Evolutionary conservation across 2,797 vertebrate species (phyloP).

Genomic region (Acanthurus lineatus): DNA sequence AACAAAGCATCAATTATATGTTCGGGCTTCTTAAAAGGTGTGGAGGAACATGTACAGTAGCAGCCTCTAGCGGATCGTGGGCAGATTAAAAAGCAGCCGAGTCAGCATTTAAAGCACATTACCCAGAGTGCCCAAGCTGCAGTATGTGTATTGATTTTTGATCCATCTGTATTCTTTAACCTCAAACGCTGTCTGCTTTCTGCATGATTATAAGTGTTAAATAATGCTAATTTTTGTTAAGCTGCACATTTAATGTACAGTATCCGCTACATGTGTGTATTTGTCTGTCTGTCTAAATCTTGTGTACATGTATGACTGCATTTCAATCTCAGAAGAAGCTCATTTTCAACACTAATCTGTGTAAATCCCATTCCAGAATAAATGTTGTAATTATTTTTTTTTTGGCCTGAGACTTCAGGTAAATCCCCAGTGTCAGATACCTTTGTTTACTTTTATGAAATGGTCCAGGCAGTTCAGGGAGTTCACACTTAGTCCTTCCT

Average conservation of each 20-base stretch:
- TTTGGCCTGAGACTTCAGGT: slow-evolving; percentile 64
- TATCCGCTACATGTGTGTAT: slow-evolving; percentile 69
- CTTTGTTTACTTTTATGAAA: slow-evolving; percentile 43
- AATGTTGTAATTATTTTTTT: slow-evolving; percentile 24
- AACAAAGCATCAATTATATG: background rate
- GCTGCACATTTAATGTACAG: slow-evolving; percentile 73
- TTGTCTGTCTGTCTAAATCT: slow-evolving; percentile 71
- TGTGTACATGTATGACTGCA: slow-evolving; percentile 73
- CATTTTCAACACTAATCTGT: slow-evolving; percentile 66
- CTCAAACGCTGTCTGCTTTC: slow-evolving; percentile 76
- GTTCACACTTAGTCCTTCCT: slow-evolving; percentile 63
- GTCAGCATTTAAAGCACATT: slow-evolving; percentile 78
- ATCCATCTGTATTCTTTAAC: slow-evolving; percentile 80
- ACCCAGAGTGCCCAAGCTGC: slow-evolving; percentile 73
- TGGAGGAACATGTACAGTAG: slow-evolving; percentile 61
- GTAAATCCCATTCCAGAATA: slow-evolving; percentile 65
- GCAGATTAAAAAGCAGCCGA: slow-evolving; percentile 68
- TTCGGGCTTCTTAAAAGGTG: slow-evolving; percentile 31
- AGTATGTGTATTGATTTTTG: slow-evolving; percentile 80
- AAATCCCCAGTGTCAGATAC: slow-evolving; percentile 40
- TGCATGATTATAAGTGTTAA: slow-evolving; percentile 79
- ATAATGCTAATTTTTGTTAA: slow-evolving; percentile 69
- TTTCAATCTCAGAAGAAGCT: slow-evolving; percentile 58
- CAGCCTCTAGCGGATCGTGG: slow-evolving; percentile 67
- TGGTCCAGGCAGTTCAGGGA: slow-evolving; percentile 69